Conservation (phyloP, 2,888 invertebrate genomes). For the Dryadula phaetusa region DNA sequence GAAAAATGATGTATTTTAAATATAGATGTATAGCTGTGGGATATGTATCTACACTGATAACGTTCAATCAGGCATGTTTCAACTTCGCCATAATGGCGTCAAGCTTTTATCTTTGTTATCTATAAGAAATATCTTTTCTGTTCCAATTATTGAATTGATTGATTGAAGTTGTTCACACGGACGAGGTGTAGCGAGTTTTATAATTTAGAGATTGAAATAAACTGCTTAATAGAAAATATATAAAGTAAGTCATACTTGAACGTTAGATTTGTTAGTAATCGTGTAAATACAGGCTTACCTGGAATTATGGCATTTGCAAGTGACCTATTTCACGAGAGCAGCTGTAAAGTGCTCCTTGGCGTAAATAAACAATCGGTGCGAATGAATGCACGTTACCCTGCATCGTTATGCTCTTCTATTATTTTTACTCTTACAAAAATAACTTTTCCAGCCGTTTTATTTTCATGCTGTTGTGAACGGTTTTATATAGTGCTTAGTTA, state of each 20-base stretch:
- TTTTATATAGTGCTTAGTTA: not conserved
- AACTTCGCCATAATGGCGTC: not conserved
- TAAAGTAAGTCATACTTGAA: not conserved
- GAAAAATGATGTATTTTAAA: not conserved
- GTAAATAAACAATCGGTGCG: conserved; percentile 30
- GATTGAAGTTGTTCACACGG: not conserved
- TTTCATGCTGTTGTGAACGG: not conserved
- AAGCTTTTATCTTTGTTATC: not conserved
- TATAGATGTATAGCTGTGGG: not conserved
- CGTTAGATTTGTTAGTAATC: conserved; percentile 13
- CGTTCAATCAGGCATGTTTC: not conserved
- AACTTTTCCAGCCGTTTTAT: not conserved
- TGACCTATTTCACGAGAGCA: conserved; percentile 26
- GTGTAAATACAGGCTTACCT: conserved; percentile 1
- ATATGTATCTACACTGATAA: not conserved
- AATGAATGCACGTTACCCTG: conserved; percentile 24
- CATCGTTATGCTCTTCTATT: conserved; percentile 21
- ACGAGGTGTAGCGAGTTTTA: not conserved
- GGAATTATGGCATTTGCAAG: conserved; percentile 26
- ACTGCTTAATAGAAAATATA: not conserved
- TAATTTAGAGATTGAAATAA: too few relatives aligned
- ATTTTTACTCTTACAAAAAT: conserved; percentile 16
- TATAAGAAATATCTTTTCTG: not conserved
- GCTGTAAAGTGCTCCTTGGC: conserved; percentile 14
- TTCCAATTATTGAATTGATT: not conserved